Conservation (phyloP, 2,888 invertebrate species). For the Mamestra brassicae region DNA sequence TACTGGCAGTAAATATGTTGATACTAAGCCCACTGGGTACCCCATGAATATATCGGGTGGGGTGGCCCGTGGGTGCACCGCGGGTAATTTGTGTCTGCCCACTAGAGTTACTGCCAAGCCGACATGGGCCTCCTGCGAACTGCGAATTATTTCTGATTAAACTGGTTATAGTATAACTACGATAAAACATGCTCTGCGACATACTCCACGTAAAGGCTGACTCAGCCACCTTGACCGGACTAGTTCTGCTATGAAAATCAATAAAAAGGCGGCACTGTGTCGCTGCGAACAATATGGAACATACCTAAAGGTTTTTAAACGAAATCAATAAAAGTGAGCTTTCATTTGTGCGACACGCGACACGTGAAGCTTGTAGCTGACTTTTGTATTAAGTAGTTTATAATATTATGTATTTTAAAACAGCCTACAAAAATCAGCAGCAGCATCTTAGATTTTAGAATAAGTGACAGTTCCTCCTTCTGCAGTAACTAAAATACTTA, state of each 20-base stretch:
- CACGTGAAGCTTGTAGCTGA: background rate
- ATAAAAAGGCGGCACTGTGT: conserved; percentile 58
- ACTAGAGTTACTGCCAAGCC: conserved; percentile 19
- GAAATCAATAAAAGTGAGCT: conserved; percentile 34
- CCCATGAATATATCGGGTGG: conserved; percentile 33
- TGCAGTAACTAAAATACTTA: background rate
- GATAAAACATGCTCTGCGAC: conserved; percentile 31
- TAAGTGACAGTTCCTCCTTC: background rate
- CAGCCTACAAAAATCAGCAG: too few relatives aligned
- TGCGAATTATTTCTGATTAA: conserved; percentile 46
- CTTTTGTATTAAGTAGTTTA: background rate
- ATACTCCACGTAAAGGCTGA: conserved; percentile 20
- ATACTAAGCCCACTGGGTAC: conserved; percentile 41
- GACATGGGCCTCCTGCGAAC: conserved; percentile 19
- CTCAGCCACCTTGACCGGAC: conserved; percentile 65
- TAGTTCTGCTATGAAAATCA: conserved; percentile 65
- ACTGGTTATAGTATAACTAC: conserved; percentile 46
- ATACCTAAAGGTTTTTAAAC: conserved; percentile 23
- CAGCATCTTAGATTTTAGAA: background rate
- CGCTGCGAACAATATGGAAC: conserved; percentile 43
- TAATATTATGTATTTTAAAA: background rate
- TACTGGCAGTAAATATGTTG: conserved; percentile 32
- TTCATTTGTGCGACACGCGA: conserved; percentile 22
- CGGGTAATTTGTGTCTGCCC: conserved; percentile 45
- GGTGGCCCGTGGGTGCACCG: conserved; percentile 56